Percentiles rank a stretch among this genome's conserved stretches.
Evolutionary conservation across 2,113 vertebrate genomes (phyloP).

Genomic region (Pyxicephalus adspersus): DNA sequence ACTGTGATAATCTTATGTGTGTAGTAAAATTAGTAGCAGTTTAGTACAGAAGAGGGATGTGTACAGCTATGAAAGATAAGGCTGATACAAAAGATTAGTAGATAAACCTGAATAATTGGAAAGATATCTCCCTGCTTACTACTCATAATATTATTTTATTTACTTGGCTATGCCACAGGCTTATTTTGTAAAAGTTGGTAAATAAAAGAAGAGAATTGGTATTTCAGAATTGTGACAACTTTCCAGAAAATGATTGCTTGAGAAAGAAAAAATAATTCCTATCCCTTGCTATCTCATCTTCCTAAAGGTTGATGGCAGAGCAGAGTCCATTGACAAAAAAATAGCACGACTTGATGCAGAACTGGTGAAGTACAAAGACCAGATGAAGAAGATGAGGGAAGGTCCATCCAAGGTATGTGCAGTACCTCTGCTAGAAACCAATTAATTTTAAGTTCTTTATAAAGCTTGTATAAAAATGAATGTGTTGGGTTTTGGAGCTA

Average conservation of each 20-base stretch:
- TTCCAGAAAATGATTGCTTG: neutral
- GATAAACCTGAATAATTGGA: too few relatives aligned
- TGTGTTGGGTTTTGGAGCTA: neutral
- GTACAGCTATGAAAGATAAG: too few relatives aligned
- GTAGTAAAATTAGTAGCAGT: too few relatives aligned
- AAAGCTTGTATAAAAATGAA: constrained; percentile 50
- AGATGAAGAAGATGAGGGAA: constrained; percentile 99
- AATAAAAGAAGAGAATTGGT: too few relatives aligned
- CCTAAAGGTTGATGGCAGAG: constrained; percentile 87
- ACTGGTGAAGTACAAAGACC: constrained; percentile 95
- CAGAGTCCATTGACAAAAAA: constrained; percentile 96
- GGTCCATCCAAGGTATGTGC: constrained; percentile 91
- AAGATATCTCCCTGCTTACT: too few relatives aligned
- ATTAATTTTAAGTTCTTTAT: neutral
- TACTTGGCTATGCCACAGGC: too few relatives aligned
- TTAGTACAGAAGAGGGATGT: too few relatives aligned
- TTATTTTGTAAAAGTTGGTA: too few relatives aligned
- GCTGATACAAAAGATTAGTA: too few relatives aligned
- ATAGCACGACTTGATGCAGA: constrained; percentile 90
- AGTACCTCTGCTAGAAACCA: neutral
- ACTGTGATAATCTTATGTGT: too few relatives aligned
- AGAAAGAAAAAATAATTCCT: neutral
- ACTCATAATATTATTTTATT: too few relatives aligned
- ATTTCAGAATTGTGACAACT: too few relatives aligned
- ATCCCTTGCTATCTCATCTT: neutral